Evolutionary conservation across 2,797 vertebrate genomes (phyloP).

Genomic region (Sebastolobus altivelis): DNA sequence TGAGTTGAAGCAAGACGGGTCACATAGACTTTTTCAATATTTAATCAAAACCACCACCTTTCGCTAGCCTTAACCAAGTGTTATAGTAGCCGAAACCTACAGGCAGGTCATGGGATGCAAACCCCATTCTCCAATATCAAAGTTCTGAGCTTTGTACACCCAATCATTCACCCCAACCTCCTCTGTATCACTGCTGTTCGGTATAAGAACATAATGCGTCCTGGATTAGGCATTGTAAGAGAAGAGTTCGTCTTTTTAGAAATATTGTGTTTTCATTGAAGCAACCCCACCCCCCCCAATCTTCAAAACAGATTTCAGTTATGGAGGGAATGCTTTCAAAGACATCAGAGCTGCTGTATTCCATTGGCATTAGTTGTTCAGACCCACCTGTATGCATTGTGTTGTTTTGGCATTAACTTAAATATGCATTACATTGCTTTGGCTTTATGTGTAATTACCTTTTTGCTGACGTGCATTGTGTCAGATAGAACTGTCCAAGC

Average conservation of each 20-base stretch:
- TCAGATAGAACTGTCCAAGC: rapidly evolving
- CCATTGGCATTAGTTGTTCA: too few relatives aligned
- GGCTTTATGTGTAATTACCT: not conserved
- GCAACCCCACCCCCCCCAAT: too few relatives aligned
- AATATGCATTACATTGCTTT: not conserved
- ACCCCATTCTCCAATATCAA: not conserved
- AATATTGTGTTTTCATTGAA: too few relatives aligned
- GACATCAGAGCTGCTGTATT: too few relatives aligned
- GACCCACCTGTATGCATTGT: too few relatives aligned
- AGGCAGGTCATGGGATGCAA: not conserved
- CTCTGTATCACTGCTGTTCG: not conserved
- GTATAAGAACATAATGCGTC: not conserved
- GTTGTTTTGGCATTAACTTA: too few relatives aligned
- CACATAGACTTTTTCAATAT: too few relatives aligned
- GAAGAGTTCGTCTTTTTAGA: not conserved
- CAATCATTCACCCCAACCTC: not conserved
- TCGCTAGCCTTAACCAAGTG: not conserved
- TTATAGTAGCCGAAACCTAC: not conserved
- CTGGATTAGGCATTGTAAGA: not conserved
- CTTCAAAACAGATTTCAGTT: too few relatives aligned
- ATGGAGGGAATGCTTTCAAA: too few relatives aligned
- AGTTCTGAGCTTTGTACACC: not conserved
- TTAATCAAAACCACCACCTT: not conserved
- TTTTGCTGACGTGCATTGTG: not conserved
- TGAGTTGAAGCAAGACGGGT: not conserved